Evolutionary conservation across 2,888 invertebrate genomes (phyloP).

Genomic region (Oscheius sp.): DNA sequence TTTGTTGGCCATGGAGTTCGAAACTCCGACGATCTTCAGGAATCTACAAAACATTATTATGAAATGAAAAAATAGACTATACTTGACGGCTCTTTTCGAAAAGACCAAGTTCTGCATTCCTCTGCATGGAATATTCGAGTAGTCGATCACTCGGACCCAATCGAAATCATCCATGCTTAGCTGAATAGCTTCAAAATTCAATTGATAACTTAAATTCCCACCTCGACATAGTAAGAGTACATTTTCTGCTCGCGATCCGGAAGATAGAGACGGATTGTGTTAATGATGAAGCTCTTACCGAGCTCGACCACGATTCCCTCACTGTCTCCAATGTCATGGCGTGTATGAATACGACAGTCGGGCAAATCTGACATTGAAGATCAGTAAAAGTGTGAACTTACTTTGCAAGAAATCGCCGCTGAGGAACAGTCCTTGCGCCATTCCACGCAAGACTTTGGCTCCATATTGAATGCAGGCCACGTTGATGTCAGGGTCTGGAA

Average conservation of each 20-base stretch:
- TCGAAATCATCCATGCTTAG: neutral
- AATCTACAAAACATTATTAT: conserved; percentile 77
- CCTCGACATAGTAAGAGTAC: conserved; percentile 83
- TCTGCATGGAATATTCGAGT: conserved; percentile 90
- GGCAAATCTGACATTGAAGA: neutral
- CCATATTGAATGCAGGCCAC: conserved; percentile 85
- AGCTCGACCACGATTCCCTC: conserved; percentile 77
- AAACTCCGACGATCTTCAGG: conserved; percentile 82
- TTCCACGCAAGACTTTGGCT: conserved; percentile 89
- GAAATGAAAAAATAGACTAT: conserved; percentile 17
- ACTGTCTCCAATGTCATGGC: conserved; percentile 74
- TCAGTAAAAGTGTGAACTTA: neutral
- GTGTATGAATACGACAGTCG: conserved; percentile 1
- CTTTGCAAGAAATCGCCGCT: conserved; percentile 14
- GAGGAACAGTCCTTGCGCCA: conserved; percentile 79
- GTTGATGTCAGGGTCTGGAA: conserved; percentile 88
- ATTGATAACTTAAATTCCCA: conserved; percentile 3
- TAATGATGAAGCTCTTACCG: conserved; percentile 83
- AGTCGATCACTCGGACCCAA: conserved; percentile 92
- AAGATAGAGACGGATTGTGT: conserved; percentile 89
- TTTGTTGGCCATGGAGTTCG: conserved; percentile 89
- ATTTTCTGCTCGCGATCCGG: conserved; percentile 94
- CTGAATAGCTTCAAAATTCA: neutral
- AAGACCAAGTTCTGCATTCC: conserved; percentile 97
- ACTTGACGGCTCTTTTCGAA: conserved; percentile 86